Conservation (phyloP, 2,113 vertebrate species). For the Cyphomyrus plagiostoma region DNA sequence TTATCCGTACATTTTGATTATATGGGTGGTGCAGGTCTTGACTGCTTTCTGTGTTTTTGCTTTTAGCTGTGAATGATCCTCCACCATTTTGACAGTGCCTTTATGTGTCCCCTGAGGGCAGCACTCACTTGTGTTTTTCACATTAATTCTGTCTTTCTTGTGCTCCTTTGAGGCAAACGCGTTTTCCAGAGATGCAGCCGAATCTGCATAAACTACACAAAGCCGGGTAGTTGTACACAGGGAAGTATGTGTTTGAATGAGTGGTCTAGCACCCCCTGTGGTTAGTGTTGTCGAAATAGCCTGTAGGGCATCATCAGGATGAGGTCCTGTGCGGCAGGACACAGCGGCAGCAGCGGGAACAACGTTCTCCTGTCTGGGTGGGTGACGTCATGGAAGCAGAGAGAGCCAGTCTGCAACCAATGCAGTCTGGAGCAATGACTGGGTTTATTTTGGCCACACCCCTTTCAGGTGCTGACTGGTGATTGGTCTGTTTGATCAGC, state of each 20-base stretch:
- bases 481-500: background rate
- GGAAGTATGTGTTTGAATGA: background rate
- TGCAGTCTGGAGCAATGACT: conserved; percentile 3
- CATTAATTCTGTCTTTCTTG: background rate
- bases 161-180: background rate
- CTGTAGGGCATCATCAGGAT: background rate
- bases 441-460: background rate
- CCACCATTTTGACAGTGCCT: background rate
- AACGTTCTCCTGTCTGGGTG: background rate
- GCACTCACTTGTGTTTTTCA: background rate
- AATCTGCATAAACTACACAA: background rate
- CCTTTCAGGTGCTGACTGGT: background rate
- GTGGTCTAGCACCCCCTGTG: background rate
- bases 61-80: background rate
- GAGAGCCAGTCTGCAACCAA: background rate
- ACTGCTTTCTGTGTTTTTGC: background rate
- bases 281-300: background rate
- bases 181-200: background rate
- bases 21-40: background rate
- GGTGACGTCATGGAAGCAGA: background rate
- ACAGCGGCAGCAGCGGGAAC: background rate
- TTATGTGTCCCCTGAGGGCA: background rate
- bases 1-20: background rate
- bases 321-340: background rate
- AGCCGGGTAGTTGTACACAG: background rate